Evolutionary conservation across 1,140 invertebrate species (phyloP), one percentile per base, ranked within the genome.

Genomic region (Orussus abietinus): DNA sequence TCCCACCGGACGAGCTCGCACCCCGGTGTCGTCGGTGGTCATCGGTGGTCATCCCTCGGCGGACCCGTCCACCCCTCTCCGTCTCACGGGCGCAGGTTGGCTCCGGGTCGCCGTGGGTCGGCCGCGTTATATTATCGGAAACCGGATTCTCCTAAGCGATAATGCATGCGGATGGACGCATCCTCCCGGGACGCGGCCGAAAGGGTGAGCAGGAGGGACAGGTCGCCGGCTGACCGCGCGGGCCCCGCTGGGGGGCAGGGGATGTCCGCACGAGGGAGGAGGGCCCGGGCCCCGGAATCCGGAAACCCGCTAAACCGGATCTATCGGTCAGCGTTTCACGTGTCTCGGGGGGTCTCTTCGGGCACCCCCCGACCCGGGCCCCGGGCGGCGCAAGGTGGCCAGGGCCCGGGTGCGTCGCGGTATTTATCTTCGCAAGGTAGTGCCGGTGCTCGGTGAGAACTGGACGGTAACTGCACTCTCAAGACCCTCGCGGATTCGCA

Each of bases 281-380:
- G 10, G 12, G 33, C 26, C 25, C 35, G 19, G 11, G 12, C 62
- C 56, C 48, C 44, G 66, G 71, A 74, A 74, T 74, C 68, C 71
- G 71, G 71, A 74, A 74, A 74, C 71, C 70, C 45, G 69, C 59
- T 66, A 71, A 74, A 74, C 71, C 71, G 71, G 71, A 74, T 74
- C 69, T 72, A 69, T 71, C 70, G 71, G 71, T 74, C 71, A 74
- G 66, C n/a, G n/a, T 71, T 64, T 66, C 53, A 61, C 57, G 60
- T 61, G 55, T 57, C 57, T 52, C 53, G 51, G 51, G 44, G 44
- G 36, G 31, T 33, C 31, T 38, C 17, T 36, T 42, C 19, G 35
- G 22, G 28, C 31, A 18, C 28, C 30, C 37, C 42, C 26, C 25
- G 25, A 26, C 11, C 25, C 25, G 25, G n/a, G 25, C 7, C 9